These are phyloP conservation scores for Tiaroga cobitis DNA, from an alignment of 2,797 vertebrate genomes.

Conservation along the genomic window DNA sequence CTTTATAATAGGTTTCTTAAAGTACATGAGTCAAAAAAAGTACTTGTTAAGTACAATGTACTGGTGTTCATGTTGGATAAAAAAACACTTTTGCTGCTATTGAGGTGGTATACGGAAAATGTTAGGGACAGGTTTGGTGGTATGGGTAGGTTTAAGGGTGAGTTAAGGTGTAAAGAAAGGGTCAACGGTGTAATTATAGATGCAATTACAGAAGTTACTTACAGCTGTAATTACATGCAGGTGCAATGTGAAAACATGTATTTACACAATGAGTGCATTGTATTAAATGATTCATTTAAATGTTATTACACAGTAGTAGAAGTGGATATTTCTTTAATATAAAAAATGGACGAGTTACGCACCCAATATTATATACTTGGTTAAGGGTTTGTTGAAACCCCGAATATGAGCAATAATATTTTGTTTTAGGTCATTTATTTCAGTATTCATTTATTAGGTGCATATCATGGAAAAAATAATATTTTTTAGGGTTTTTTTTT, in stretches of 20 bases:
- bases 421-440: not conserved
- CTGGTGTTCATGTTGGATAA: no score
- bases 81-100: not conserved
- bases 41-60: no score
- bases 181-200: not conserved
- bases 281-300: no score
- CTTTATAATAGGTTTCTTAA: not conserved
- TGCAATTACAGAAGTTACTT: no score
- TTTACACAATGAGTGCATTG: no score
- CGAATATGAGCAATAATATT: not conserved
- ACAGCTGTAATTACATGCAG: not conserved
- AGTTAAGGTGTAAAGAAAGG: not conserved
- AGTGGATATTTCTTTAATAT: not conserved
- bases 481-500: no score
- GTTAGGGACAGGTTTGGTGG: not conserved
- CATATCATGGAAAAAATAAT: not conserved
- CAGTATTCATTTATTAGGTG: not conserved
- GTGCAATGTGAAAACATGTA: not conserved
- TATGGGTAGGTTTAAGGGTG: not conserved
- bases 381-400: not conserved
- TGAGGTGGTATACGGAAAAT: not conserved
- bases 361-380: not conserved
- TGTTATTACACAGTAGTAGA: not conserved
- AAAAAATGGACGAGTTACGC: accelerated
- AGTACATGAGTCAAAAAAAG: no score